Base-by-base conservation (phyloP, 2,113 vertebrate genomes). In the Elgaria multicarinata region DNA sequence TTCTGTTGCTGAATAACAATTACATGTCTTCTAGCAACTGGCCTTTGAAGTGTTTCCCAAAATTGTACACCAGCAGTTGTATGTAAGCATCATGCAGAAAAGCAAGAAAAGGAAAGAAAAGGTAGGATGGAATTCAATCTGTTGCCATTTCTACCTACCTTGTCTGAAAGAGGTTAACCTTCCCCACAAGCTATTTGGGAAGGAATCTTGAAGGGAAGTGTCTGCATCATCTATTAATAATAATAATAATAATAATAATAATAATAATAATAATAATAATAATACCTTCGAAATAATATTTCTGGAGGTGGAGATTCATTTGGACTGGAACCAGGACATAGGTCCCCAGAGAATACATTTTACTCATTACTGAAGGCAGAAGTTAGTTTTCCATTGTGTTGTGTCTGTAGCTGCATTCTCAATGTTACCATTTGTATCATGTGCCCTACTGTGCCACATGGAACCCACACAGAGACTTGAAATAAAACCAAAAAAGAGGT, bases 1-100 rank as follows among this genome's bases (percentile, higher is more conserved):
- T 94, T 77, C 94, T 93, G 91, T 94, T 95, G 94, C 93, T 95
- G 93, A 92, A 94, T 94, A 94, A 93, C 88, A 96, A 96, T 96
- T 95, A 92, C 44, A 79, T 94, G 93, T 94, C 92, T 96, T 95
- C 92, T 93, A 90, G 89, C 92, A 88, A 90, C 86, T 90, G 33
- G 90, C 87, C 91, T 96, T 95, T 96, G 96, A 96, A 94, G 93
- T 94, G 83, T 87, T 93, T 93, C 93, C 92, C 95, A 94, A 92
- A 94, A 94, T 67, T 87, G 89, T 89, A 92, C 93, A 93, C 93
- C 87, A 93, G 80, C 67, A 42, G 67, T 90, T 92, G 90, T 87
- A 89, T 20, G 0, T 93, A 89, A 95, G 85, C 62, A 85, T 90
- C 90, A 90, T 92, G 88, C 6, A 13, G 33, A 66, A 55, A 76